Evolutionary conservation across 2,888 invertebrate genomes (phyloP).

Genomic region (Frankliniella fusca): DNA sequence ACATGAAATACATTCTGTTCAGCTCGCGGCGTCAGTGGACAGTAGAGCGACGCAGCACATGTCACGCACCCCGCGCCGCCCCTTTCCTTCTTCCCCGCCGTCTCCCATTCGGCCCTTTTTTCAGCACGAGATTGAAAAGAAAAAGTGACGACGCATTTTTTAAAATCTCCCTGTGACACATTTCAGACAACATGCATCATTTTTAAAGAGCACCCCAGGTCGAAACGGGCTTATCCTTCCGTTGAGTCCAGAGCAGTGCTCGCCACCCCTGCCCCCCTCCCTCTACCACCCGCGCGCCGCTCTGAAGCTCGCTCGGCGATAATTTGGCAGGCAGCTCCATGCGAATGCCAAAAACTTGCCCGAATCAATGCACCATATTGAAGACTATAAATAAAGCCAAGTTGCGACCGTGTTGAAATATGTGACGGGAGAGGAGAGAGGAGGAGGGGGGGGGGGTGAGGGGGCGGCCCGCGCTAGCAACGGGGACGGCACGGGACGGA

Average conservation of each 20-base stretch:
- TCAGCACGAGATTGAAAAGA: too few relatives aligned
- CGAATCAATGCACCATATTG: slow-evolving; percentile 22
- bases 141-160: too few relatives aligned
- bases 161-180: too few relatives aligned
- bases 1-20: neutral
- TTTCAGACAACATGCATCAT: too few relatives aligned
- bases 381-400: slow-evolving; percentile 26
- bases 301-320: neutral
- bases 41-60: neutral
- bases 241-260: neutral
- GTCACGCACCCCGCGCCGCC: neutral
- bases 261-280: neutral
- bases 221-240: too few relatives aligned
- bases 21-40: neutral
- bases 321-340: slow-evolving; percentile 22
- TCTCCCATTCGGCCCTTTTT: neutral
- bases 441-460: neutral
- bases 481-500: neutral
- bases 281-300: neutral
- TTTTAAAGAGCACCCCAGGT: too few relatives aligned
- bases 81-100: neutral
- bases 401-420: slow-evolving; percentile 21
- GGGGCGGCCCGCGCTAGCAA: neutral
- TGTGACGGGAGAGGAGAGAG: neutral
- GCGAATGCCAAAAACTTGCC: slow-evolving; percentile 15